Evolutionary conservation across 2,888 invertebrate species (phyloP).

Genomic region (Panorpa germanica): DNA sequence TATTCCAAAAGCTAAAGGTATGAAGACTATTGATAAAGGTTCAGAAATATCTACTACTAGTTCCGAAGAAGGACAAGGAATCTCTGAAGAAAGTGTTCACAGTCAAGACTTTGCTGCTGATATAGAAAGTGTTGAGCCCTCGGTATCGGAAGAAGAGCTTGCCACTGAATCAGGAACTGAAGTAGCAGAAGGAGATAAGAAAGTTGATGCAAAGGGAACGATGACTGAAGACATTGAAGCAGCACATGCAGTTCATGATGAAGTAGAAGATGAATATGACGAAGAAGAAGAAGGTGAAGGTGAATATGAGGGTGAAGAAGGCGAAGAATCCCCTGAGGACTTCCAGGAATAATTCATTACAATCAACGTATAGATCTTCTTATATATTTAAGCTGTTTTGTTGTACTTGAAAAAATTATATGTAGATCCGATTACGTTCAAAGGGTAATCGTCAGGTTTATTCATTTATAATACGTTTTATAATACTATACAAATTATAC

Average conservation of each 20-base stretch:
- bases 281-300: conserved; percentile 17
- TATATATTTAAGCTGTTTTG: too few species aligned
- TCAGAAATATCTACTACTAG: conserved; percentile 23
- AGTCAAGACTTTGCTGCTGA: conserved; percentile 13
- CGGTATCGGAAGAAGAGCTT: conserved; percentile 9
- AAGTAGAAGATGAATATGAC: conserved; percentile 17
- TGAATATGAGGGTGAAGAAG: conserved; percentile 18
- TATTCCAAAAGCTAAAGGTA: conserved; percentile 23
- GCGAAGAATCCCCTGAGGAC: conserved; percentile 14
- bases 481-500: too few species aligned
- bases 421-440: too few species aligned
- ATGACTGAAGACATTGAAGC: conserved; percentile 2
- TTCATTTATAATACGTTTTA: too few species aligned
- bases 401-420: too few species aligned
- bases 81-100: too few species aligned
- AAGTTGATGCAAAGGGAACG: conserved; percentile 13
- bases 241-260: conserved; percentile 6
- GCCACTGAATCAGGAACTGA: conserved; percentile 1
- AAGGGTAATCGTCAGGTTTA: too few species aligned
- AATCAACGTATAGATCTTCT: too few species aligned
- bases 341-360: too few species aligned
- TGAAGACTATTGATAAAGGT: conserved; percentile 26
- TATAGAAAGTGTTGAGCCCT: conserved; percentile 19
- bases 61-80: too few species aligned
- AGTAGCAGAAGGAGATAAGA: conserved; percentile 5